Evolutionary conservation across 2,113 vertebrate genomes (phyloP).

Genomic region (Ia io): DNA sequence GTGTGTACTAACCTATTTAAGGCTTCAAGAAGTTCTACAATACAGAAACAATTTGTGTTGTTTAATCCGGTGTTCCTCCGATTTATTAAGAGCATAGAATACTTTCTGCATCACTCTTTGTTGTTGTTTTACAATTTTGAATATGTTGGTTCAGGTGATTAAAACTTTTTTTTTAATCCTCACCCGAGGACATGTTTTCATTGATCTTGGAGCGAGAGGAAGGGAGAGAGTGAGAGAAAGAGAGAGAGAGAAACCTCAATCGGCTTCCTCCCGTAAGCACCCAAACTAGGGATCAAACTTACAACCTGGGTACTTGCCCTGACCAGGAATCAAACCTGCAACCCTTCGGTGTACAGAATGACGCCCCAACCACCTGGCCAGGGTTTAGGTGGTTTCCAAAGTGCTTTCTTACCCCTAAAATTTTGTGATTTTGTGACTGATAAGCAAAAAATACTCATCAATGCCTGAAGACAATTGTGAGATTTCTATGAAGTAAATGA

Average conservation of each 20-base stretch:
- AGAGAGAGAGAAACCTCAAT: too few relatives aligned
- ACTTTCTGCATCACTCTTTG: neutral
- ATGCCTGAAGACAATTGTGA: neutral
- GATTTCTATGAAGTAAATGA: slow-evolving; percentile 16
- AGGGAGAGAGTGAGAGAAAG: neutral
- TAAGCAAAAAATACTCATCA: neutral
- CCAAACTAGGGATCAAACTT: neutral
- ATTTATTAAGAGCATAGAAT: neutral
- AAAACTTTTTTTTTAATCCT: neutral
- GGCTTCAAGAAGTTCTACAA: neutral
- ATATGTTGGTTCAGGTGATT: slow-evolving; percentile 25
- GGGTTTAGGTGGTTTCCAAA: slow-evolving; percentile 41
- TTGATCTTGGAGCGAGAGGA: neutral
- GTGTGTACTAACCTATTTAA: neutral
- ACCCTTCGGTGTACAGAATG: neutral
- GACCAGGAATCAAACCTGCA: neutral
- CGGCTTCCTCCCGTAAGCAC: neutral
- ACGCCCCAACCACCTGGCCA: neutral
- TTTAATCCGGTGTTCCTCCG: neutral
- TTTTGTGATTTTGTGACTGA: neutral
- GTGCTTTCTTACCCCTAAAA: neutral
- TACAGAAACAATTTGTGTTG: neutral
- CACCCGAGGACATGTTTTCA: too few relatives aligned
- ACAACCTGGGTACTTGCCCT: neutral
- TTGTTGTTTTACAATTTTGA: neutral